Percentiles rank a stretch among this genome's conserved stretches.
Conservation (phyloP, 2,113 vertebrate genomes). For the Cairina moschata region DNA sequence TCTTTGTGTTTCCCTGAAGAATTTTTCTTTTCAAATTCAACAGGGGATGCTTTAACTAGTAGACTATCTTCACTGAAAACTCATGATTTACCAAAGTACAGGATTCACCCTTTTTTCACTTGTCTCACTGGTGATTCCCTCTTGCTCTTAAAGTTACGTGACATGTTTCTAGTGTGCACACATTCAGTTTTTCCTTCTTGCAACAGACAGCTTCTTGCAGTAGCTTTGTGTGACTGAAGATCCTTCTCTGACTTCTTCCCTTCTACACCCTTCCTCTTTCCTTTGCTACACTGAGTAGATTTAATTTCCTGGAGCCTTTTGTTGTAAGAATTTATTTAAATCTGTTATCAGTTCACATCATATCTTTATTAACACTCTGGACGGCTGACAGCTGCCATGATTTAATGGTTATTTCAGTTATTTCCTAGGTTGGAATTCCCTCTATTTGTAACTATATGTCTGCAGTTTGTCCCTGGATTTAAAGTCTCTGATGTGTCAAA, state of each 20-base stretch:
- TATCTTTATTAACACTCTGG: background rate
- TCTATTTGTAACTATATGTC: background rate
- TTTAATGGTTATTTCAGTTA: background rate
- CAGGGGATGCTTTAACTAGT: background rate
- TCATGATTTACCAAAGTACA: background rate
- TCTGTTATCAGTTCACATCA: background rate
- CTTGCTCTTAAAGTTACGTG: background rate
- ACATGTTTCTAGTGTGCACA: background rate
- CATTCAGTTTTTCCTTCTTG: background rate
- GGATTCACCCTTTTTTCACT: background rate
- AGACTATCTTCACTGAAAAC: background rate
- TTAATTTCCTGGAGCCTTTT: background rate
- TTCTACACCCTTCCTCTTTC: constrained; percentile 31
- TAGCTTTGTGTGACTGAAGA: background rate
- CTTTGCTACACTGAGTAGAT: background rate
- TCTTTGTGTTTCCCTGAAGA: background rate
- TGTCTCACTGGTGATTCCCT: background rate
- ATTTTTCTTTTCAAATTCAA: background rate
- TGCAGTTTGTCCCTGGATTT: background rate
- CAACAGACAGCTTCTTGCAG: background rate
- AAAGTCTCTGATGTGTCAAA: background rate
- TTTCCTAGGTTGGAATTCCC: background rate
- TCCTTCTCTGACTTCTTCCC: background rate
- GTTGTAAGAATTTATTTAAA: background rate
- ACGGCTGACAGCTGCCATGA: background rate